Evolutionary conservation across 2,888 invertebrate species (phyloP).

Genomic region (Apamea epomidion): DNA sequence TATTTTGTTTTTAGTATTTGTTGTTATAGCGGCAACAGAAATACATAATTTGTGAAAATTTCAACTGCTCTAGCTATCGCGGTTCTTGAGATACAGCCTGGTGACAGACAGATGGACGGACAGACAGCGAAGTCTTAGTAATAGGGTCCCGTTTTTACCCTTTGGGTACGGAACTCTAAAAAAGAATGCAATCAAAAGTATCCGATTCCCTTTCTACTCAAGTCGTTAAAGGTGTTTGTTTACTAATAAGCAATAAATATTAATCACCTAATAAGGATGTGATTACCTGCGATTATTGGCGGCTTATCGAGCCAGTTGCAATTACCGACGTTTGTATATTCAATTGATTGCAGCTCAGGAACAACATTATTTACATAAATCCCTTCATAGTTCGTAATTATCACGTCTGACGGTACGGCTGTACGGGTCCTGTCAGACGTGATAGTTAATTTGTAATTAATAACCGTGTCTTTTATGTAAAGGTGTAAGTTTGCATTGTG

Average conservation of each 20-base stretch:
- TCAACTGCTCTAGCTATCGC: too few species aligned
- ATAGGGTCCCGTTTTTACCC: too few species aligned
- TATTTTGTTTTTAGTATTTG: too few species aligned
- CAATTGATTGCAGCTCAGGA: slow-evolving; percentile 31
- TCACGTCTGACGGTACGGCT: background rate
- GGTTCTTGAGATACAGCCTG: too few species aligned
- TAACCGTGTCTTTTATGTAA: slow-evolving; percentile 20
- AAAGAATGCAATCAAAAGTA: background rate
- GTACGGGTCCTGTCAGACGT: background rate
- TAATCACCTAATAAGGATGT: slow-evolving; percentile 43
- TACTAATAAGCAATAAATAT: slow-evolving; percentile 29
- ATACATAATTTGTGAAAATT: too few species aligned
- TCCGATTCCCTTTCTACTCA: background rate
- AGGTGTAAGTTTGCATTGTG: background rate
- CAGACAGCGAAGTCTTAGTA: too few species aligned
- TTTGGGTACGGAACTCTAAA: background rate
- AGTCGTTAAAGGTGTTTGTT: slow-evolving; percentile 11
- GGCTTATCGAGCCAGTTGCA: slow-evolving; percentile 24
- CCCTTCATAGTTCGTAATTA: background rate
- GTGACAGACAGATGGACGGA: too few species aligned
- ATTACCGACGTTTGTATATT: slow-evolving; percentile 31
- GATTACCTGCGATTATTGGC: slow-evolving; percentile 20
- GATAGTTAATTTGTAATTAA: slow-evolving; percentile 31
- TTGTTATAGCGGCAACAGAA: too few species aligned
- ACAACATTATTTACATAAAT: slow-evolving; percentile 41